Evolutionary conservation across 2,113 vertebrate genomes (phyloP).

Genomic region (Hemicordylus capensis): DNA sequence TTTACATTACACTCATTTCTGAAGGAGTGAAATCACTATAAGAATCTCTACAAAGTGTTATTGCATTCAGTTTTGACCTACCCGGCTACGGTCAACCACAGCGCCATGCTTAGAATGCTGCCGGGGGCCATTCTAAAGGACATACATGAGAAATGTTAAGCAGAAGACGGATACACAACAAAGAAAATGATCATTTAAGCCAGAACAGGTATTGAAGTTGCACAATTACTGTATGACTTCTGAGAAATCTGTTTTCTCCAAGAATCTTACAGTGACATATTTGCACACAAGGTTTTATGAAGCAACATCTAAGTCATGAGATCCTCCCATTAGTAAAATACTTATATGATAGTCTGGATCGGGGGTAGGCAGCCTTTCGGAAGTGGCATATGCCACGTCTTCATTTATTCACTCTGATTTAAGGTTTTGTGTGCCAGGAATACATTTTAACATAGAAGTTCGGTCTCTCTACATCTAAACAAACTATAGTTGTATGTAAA

Average conservation of each 20-base stretch:
- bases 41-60: neutral
- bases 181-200: slow-evolving; percentile 45
- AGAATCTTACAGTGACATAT: neutral
- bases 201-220: neutral
- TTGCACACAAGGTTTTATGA: neutral
- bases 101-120: slow-evolving; percentile 79
- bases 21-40: too few relatives aligned
- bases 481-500: too few relatives aligned
- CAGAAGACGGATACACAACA: slow-evolving; percentile 55
- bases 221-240: neutral
- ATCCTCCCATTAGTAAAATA: too few relatives aligned
- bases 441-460: too few relatives aligned
- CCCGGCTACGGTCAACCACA: slow-evolving; percentile 86
- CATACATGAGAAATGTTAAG: slow-evolving; percentile 67
- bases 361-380: too few relatives aligned
- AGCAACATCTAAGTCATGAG: neutral
- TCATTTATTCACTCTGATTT: too few relatives aligned
- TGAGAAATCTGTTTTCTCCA: neutral
- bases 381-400: too few relatives aligned
- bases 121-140: slow-evolving; percentile 75
- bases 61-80: slow-evolving; percentile 77
- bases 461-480: too few relatives aligned
- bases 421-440: too few relatives aligned
- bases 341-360: too few relatives aligned
- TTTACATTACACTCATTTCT: too few relatives aligned